Conservation (phyloP, 1,140 invertebrate genomes). For the Bombus waltoni region DNA sequence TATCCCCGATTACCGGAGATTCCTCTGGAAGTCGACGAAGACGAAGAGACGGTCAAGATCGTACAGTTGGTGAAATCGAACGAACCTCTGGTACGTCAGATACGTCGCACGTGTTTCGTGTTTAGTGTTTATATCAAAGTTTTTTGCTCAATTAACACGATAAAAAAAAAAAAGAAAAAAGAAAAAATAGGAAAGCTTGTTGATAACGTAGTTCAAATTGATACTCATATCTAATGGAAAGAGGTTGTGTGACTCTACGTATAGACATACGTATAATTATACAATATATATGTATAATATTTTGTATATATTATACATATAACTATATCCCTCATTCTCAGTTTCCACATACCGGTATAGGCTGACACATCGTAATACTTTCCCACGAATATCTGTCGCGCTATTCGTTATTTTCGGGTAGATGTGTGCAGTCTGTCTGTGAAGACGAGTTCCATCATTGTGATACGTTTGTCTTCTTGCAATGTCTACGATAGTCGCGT, state of each 20-base stretch:
- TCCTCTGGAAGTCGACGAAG: slow-evolving; percentile 93
- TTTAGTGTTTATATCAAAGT: slow-evolving; percentile 9
- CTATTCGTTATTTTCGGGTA: too few species aligned
- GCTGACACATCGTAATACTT: not conserved
- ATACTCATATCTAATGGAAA: not conserved
- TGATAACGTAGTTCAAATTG: slow-evolving; percentile 15
- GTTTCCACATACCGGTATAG: not conserved
- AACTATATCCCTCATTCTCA: too few species aligned
- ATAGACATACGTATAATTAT: not conserved
- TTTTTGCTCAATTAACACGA: slow-evolving; percentile 42
- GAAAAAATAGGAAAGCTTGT: not conserved
- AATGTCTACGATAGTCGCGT: too few species aligned
- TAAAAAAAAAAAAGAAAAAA: not conserved
- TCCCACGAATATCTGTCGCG: not conserved
- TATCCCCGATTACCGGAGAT: slow-evolving; percentile 95
- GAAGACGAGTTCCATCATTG: too few species aligned
- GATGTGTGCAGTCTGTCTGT: too few species aligned
- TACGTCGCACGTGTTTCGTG: slow-evolving; percentile 39
- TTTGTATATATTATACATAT: not conserved
- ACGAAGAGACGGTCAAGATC: slow-evolving; percentile 98
- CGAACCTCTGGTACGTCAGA: slow-evolving; percentile 94
- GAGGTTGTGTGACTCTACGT: not conserved
- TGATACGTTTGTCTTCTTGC: too few species aligned
- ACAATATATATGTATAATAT: not conserved
- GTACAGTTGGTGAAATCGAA: slow-evolving; percentile 98